Evolutionary conservation across 2,797 vertebrate genomes (phyloP), one percentile per base, ranked within the genome.

Genomic region (Psittacula echo): DNA sequence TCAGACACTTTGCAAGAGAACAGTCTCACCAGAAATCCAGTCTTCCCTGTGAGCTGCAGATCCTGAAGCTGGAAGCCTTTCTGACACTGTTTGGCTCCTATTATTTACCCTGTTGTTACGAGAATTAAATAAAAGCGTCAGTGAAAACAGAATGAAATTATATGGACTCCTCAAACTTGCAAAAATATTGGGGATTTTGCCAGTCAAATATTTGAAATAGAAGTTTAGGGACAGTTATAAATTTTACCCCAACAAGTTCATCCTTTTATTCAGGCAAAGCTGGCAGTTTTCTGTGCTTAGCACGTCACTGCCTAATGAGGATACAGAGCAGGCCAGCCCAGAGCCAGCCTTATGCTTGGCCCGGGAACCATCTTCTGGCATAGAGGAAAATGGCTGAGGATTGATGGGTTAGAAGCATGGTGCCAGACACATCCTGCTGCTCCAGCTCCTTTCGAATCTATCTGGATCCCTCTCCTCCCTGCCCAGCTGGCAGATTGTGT

Each of bases 351-450:
- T 85, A 71, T 75, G 81, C 68, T 72, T 77, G n/a, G 62, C 62
- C 75, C 84, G 78, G 78, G 58, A 94, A 83, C 53, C 1, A 6
- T 89, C 86, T 92, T 76, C 75, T 94, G 94, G 95, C 91, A 90
- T 65, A 54, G 53, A 85, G 53, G 61, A 92, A 97, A 97, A 90
- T 83, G 90, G 84, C 53, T 80, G 61, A 96, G 81, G 86, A 94
- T 92, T 95, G 94, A 95, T 95, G 88, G 78, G 27, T 74, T 85
- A 70, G 42, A 54, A 96, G 50, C 0, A 0, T 47, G 51, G 27
- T 94, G 93, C 95, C 96, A 96, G 93, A 87, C 84, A 87, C 42
- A 90, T 94, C 85, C 73, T 96, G 84, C 93, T 89, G 85, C 72
- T 93, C 81, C 86, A 92, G 56, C 81, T 94, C 64, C 53, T 96